These are phyloP conservation scores for Mastomys natalensis DNA, from an alignment of 2,113 vertebrate genomes.

Conservation along the genomic window DNA sequence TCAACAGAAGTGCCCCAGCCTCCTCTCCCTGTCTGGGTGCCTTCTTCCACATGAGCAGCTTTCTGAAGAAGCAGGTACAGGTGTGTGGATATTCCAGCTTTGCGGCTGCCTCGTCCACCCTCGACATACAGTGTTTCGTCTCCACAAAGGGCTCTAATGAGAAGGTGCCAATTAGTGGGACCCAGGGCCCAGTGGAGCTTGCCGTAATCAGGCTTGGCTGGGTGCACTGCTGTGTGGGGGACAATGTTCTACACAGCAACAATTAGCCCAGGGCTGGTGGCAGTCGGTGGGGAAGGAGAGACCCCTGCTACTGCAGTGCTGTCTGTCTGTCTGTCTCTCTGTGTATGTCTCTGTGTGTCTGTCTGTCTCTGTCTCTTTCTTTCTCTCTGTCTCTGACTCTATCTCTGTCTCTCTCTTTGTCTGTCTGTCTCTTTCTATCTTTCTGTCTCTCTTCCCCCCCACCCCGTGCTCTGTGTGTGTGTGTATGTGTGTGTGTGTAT, in stretches of 20 bases:
- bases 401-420: neutral
- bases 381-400: neutral
- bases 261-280: neutral
- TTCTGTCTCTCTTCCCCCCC: too few species aligned
- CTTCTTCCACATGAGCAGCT: neutral
- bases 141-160: conserved; percentile 14
- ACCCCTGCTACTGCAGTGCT: neutral
- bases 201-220: neutral
- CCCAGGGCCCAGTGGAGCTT: neutral
- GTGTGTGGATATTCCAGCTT: neutral
- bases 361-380: neutral
- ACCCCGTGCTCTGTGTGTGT: neutral
- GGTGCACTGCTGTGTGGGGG: fast-evolving
- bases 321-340: neutral
- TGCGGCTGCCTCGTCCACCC: fast-evolving
- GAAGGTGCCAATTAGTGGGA: conserved; percentile 60
- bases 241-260: neutral
- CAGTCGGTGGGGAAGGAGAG: neutral
- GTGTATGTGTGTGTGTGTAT: neutral
- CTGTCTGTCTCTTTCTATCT: too few species aligned
- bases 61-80: fast-evolving
- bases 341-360: neutral
- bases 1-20: neutral
- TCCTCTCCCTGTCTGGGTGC: fast-evolving
- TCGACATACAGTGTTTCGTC: neutral